phyloP scores from a whole-genome alignment of 2,888 invertebrate genomes.

The Calliphora vomitoria region DNA sequence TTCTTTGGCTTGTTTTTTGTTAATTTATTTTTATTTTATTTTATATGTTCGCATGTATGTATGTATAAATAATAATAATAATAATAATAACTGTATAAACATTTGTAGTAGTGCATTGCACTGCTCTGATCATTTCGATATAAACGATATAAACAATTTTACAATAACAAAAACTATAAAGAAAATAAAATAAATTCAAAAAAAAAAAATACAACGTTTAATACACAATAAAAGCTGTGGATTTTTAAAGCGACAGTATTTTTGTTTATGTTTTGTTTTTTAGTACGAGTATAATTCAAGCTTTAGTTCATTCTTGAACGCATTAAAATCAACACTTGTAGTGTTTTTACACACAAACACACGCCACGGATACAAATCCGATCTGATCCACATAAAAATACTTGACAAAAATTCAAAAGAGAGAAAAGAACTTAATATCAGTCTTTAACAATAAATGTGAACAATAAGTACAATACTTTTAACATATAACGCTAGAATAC shows the following conservation, averaged over 20 bases:
- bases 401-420: conserved; percentile 40
- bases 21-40: conserved; percentile 43
- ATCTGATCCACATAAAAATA: neutral
- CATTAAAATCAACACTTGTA: conserved; percentile 72
- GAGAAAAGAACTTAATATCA: conserved; percentile 27
- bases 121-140: conserved; percentile 60
- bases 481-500: conserved; percentile 1
- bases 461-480: neutral
- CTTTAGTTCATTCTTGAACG: conserved; percentile 72
- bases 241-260: conserved; percentile 55
- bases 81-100: conserved; percentile 19
- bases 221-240: conserved; percentile 39
- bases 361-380: conserved; percentile 1
- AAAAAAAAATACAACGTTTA: conserved; percentile 35
- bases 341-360: conserved; percentile 49
- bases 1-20: conserved; percentile 11
- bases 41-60: neutral
- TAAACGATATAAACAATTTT: conserved; percentile 53
- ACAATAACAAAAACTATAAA: conserved; percentile 3
- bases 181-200: neutral
- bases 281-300: conserved; percentile 50
- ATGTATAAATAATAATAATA: neutral
- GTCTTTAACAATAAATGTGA: conserved; percentile 41
- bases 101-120: conserved; percentile 30
- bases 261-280: conserved; percentile 46